Evolutionary conservation across 92 coral and sea anemone genomes (phyloP).

Genomic region (Umimayanthus chanpuru): DNA sequence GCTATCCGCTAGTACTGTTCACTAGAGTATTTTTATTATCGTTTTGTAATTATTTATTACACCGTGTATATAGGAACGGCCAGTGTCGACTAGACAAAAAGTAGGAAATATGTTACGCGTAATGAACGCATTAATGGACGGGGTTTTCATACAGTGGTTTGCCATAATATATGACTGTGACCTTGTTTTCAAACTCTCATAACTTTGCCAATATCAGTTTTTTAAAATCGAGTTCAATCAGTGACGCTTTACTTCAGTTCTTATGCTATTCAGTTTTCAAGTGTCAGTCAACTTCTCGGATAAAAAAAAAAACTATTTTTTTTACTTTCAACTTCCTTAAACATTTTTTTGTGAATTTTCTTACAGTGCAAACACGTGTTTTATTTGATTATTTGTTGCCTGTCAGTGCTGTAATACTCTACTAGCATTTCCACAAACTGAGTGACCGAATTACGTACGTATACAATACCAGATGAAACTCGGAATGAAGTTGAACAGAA

Average conservation of each 20-base stretch:
- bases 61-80: background rate
- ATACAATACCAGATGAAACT: background rate
- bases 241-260: no score
- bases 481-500: background rate
- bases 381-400: no score
- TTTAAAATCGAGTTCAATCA: no score
- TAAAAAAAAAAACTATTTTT: no score
- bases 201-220: background rate
- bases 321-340: background rate
- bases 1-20: background rate
- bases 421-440: background rate
- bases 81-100: conserved; percentile 1
- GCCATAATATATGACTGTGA: no score
- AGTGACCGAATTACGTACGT: background rate
- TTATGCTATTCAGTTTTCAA: no score
- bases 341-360: background rate
- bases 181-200: background rate
- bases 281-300: background rate
- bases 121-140: background rate
- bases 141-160: background rate
- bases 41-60: conserved; percentile 24
- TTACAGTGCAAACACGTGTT: background rate
- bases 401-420: no score
- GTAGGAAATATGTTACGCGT: background rate
- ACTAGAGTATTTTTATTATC: conserved; percentile 18